These are phyloP conservation scores for Furnarius figulus DNA, from an alignment of 2,113 vertebrate genomes.

Conservation along the genomic window DNA sequence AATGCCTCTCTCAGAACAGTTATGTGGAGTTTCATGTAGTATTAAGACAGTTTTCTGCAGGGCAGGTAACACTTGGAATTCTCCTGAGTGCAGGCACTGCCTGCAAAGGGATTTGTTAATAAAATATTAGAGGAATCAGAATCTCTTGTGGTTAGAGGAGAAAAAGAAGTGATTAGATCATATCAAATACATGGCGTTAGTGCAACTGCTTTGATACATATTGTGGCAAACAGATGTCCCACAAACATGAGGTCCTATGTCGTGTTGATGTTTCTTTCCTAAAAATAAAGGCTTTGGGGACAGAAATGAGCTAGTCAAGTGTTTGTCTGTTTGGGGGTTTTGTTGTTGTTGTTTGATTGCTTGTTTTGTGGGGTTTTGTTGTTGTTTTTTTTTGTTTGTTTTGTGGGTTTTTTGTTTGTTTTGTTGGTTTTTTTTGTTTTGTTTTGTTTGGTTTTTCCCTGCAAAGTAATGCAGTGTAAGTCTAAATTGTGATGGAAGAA, in stretches of 20 bases:
- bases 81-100: too few species aligned
- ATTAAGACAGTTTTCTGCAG: neutral
- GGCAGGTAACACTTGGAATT: neutral
- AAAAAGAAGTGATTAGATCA: neutral
- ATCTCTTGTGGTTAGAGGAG: neutral
- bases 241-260: neutral
- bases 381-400: too few species aligned
- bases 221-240: rapidly evolving
- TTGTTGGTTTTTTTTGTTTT: too few species aligned
- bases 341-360: too few species aligned
- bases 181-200: neutral
- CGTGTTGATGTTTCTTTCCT: neutral
- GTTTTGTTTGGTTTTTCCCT: neutral
- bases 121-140: neutral
- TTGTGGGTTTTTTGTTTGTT: too few species aligned
- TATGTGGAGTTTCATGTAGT: neutral
- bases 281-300: too few species aligned
- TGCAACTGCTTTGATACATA: neutral
- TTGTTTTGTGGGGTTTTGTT: too few species aligned
- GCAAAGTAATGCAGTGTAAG: neutral
- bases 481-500: neutral
- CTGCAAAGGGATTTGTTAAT: neutral
- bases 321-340: too few species aligned
- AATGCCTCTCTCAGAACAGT: neutral
- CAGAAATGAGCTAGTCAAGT: neutral